phyloP scores from a whole-genome alignment of 1,140 invertebrate species.

The Eubasilissa regina region DNA sequence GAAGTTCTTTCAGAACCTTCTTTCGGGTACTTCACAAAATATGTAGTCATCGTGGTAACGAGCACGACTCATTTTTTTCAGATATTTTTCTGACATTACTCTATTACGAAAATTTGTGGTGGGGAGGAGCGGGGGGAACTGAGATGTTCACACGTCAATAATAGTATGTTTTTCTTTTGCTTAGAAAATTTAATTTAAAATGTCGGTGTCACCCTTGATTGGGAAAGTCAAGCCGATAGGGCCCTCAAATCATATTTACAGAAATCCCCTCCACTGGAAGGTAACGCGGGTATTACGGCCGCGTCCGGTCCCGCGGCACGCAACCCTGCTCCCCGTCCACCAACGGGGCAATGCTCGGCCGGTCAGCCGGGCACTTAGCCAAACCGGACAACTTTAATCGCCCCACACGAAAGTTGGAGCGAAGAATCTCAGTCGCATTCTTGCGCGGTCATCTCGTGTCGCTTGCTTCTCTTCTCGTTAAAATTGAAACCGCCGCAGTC shows the following conservation, averaged over 20 bases:
- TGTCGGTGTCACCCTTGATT: too few relatives aligned
- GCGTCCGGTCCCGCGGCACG: conserved; percentile 37
- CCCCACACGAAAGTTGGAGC: background rate
- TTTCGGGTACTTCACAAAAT: too few relatives aligned
- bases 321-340: background rate
- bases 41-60: too few relatives aligned
- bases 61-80: too few relatives aligned
- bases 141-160: too few relatives aligned
- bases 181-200: too few relatives aligned
- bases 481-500: background rate
- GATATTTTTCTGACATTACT: too few relatives aligned
- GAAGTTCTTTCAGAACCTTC: too few relatives aligned
- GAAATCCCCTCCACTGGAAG: conserved; percentile 44
- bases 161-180: too few relatives aligned
- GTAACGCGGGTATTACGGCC: conserved; percentile 49
- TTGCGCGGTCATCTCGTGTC: background rate
- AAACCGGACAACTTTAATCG: background rate
- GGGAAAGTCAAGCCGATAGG: conserved; percentile 5
- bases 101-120: too few relatives aligned
- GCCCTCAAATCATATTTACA: conserved; percentile 55
- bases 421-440: background rate
- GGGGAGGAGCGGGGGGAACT: too few relatives aligned
- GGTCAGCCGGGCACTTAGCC: background rate
- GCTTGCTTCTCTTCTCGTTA: background rate
- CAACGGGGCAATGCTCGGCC: background rate